These are phyloP conservation scores for Otocyon megalotis DNA, from an alignment of 2,113 vertebrate genomes.

Conservation along the genomic window DNA sequence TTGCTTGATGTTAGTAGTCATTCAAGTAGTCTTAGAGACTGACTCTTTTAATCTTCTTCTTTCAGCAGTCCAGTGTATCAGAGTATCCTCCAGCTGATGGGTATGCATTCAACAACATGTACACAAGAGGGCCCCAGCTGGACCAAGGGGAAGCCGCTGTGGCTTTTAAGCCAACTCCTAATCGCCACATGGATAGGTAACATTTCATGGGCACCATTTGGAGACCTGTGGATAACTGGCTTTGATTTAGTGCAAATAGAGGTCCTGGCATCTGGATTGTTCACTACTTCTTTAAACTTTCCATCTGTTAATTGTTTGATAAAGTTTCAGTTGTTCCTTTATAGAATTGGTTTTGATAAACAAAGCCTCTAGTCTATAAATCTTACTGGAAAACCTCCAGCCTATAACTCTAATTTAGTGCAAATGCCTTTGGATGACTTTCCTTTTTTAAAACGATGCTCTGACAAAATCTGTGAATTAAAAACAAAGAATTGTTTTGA, in stretches of 20 bases:
- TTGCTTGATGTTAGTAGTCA: not conserved
- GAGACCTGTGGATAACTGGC: constrained; percentile 88
- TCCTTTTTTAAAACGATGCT: not conserved
- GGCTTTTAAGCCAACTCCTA: constrained; percentile 92
- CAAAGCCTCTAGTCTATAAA: not conserved
- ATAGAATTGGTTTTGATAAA: not conserved
- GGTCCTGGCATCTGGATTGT: constrained; percentile 47
- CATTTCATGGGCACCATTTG: not conserved
- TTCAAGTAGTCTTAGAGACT: not conserved
- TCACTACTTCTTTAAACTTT: not conserved
- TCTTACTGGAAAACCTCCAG: not conserved
- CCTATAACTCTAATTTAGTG: not conserved
- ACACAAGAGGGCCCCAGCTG: constrained; percentile 88
- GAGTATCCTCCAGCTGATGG: constrained; percentile 88
- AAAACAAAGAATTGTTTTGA: constrained; percentile 25
- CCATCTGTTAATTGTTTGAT: not conserved
- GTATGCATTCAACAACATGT: constrained; percentile 88
- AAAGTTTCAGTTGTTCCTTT: not conserved
- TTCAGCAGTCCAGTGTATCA: constrained; percentile 86
- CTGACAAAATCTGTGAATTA: not conserved
- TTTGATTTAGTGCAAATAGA: constrained; percentile 34
- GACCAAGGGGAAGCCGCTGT: constrained; percentile 90
- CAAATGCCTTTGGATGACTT: constrained; percentile 10
- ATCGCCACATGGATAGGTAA: constrained; percentile 94
- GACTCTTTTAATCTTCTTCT: not conserved